These are phyloP conservation scores for Rhabditophanes sp. DNA, from an alignment of 2,888 invertebrate species.

Conservation along the genomic window DNA sequence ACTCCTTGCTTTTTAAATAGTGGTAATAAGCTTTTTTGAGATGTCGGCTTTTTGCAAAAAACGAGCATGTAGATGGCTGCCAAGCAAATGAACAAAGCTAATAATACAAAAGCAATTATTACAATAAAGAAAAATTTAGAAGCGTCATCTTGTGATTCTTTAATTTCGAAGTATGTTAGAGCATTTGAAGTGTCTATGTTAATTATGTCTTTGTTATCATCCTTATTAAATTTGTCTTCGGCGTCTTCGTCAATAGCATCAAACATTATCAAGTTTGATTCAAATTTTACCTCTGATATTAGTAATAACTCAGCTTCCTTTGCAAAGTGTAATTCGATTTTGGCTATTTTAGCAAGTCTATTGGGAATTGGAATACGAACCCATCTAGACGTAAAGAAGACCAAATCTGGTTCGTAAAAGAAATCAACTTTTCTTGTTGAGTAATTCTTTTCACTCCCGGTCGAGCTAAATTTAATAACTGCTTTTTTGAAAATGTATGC, in stretches of 20 bases:
- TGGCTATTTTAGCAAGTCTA: constrained; percentile 62
- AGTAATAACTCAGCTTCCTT: constrained; percentile 25
- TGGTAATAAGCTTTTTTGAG: constrained; percentile 1
- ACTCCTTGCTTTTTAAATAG: no score
- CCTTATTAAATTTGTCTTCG: not conserved
- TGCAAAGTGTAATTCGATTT: constrained; percentile 20
- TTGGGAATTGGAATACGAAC: constrained; percentile 66
- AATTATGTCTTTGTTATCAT: constrained; percentile 2
- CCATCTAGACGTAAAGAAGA: constrained; percentile 54
- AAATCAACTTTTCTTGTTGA: constrained; percentile 17
- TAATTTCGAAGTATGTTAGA: constrained; percentile 7
- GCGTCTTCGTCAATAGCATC: constrained; percentile 4
- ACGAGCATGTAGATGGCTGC: constrained; percentile 1
- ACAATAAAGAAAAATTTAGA: constrained; percentile 1
- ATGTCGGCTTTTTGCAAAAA: constrained; percentile 2
- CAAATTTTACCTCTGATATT: constrained; percentile 30
- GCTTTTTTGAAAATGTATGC: no score
- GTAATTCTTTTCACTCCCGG: constrained; percentile 16
- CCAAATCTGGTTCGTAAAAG: constrained; percentile 16
- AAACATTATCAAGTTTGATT: constrained; percentile 8
- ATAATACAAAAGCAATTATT: constrained; percentile 3
- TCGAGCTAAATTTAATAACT: no score
- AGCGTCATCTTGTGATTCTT: constrained; percentile 1
- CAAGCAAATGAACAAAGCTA: constrained; percentile 5
- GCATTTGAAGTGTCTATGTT: constrained; percentile 4